Percentiles rank a stretch among this genome's conserved stretches.
Conservation (phyloP, 2,113 vertebrate species). For the Halichoerus grypus region DNA sequence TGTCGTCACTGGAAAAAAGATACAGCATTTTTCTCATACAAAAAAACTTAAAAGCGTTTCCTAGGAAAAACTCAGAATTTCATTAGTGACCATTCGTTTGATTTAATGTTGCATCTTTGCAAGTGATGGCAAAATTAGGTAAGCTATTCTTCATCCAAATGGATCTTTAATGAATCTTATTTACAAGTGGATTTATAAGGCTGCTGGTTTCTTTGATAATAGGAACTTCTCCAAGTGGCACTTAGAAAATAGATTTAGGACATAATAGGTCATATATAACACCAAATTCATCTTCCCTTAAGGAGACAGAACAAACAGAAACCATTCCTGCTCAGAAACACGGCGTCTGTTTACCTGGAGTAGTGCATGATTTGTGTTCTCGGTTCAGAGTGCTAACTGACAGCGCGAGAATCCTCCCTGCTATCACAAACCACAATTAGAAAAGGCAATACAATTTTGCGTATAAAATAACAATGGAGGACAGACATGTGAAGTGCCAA, state of each 20-base stretch:
- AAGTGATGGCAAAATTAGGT: not conserved
- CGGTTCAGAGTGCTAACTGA: not conserved
- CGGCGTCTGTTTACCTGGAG: not conserved
- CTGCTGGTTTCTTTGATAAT: slow-evolving; percentile 25
- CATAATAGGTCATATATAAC: not conserved
- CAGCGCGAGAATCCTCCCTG: not conserved
- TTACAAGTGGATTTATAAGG: slow-evolving; percentile 33
- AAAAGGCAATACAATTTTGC: not conserved
- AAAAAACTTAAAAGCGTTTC: not conserved
- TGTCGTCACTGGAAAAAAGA: not conserved
- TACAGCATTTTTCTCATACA: not conserved
- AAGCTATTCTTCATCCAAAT: not conserved
- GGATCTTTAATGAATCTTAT: not conserved
- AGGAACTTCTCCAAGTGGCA: not conserved
- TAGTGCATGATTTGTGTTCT: not conserved
- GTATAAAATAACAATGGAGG: not conserved
- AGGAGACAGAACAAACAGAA: not conserved
- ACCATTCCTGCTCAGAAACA: not conserved
- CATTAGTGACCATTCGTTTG: not conserved
- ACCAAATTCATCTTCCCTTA: not conserved
- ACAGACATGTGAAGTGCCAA: not conserved
- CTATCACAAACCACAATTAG: not conserved
- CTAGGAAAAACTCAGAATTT: not conserved
- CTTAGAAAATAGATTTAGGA: slow-evolving; percentile 12
- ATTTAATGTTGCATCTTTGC: slow-evolving; percentile 20